These are phyloP conservation scores for Trinectes maculatus DNA, from an alignment of 2,113 vertebrate species.

Conservation along the genomic window DNA sequence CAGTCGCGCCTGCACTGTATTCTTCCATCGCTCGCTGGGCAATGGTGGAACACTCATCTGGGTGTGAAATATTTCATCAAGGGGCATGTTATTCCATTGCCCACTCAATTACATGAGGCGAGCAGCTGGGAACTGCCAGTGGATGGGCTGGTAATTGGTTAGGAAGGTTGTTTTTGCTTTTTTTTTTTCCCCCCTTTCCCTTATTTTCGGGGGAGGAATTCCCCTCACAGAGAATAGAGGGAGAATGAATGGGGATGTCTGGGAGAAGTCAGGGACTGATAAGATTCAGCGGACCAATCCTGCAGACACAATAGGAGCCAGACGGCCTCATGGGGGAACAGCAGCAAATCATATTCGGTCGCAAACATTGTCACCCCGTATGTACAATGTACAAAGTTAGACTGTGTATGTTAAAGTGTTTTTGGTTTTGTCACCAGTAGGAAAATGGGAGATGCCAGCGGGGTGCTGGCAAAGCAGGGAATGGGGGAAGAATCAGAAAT, in stretches of 20 bases:
- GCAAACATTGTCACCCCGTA: constrained; percentile 2
- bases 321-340: constrained; percentile 19
- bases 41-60: constrained; percentile 63
- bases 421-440: background rate
- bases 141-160: constrained; percentile 73
- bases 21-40: constrained; percentile 53
- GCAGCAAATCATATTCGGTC: constrained; percentile 43
- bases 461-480: background rate
- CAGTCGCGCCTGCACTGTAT: constrained; percentile 64
- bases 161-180: constrained; percentile 68
- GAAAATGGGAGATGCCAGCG: background rate
- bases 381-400: background rate
- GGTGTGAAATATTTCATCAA: constrained; percentile 79
- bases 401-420: constrained; percentile 8
- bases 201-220: constrained; percentile 25
- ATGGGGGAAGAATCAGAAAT: background rate
- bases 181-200: background rate
- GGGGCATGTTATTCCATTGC: constrained; percentile 77
- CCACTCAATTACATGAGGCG: constrained; percentile 74
- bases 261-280: constrained; percentile 60
- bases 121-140: constrained; percentile 72
- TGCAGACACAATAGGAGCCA: constrained; percentile 31
- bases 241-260: constrained; percentile 54
- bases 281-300: constrained; percentile 60
- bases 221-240: constrained; percentile 32